Conservation (phyloP, 2,888 invertebrate genomes). For the Coecobrya sp. region DNA sequence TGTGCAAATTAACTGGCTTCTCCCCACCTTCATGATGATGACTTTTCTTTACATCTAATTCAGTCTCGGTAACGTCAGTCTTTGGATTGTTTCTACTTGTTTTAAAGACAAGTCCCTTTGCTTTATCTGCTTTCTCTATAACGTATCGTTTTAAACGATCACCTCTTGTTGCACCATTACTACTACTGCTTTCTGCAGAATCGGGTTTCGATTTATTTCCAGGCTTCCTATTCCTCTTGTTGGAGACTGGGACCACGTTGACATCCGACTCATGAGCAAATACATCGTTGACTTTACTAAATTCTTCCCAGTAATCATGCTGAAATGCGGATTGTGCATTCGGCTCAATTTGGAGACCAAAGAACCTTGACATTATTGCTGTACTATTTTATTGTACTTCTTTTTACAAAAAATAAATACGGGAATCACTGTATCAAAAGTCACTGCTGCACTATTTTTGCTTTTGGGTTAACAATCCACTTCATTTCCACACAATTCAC, state of each 20-base stretch:
- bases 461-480: not conserved
- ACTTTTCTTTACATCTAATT: constrained; percentile 35
- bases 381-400: not conserved
- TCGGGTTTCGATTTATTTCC: constrained; percentile 6
- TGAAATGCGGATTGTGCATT: constrained; percentile 78
- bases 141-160: constrained; percentile 58
- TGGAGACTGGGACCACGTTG: constrained; percentile 31
- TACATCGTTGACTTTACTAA: constrained; percentile 78
- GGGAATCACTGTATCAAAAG: not conserved
- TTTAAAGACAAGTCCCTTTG: constrained; percentile 64
- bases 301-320: constrained; percentile 85
- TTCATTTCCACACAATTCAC: not conserved
- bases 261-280: constrained; percentile 80
- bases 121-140: constrained; percentile 48
- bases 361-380: constrained; percentile 78
- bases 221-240: constrained; percentile 38
- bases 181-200: not conserved
- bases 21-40: not conserved
- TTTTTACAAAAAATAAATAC: not conserved
- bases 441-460: constrained; percentile 30
- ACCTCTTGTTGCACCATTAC: not conserved
- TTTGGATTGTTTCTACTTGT: not conserved
- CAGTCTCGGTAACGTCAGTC: constrained; percentile 52
- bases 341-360: constrained; percentile 82
- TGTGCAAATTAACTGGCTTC: constrained; percentile 49